Conservation (phyloP, 2,888 invertebrate genomes). For the Epinotia nisella region DNA sequence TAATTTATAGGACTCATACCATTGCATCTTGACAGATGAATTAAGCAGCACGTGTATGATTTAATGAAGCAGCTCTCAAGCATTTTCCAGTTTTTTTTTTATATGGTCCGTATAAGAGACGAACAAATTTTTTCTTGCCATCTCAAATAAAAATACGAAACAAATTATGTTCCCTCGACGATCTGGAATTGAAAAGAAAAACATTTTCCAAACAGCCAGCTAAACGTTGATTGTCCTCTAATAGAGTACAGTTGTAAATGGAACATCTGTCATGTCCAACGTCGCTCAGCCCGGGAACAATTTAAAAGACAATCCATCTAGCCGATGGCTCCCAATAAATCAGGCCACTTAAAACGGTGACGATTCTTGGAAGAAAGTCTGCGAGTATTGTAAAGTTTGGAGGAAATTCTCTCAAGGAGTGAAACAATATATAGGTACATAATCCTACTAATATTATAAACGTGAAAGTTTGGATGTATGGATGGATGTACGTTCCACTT, state of each 20-base stretch:
- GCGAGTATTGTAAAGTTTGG: constrained; percentile 15
- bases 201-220: constrained; percentile 28
- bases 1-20: background rate
- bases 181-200: constrained; percentile 21
- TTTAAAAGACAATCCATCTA: constrained; percentile 47
- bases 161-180: background rate
- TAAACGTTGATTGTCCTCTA: constrained; percentile 43
- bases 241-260: constrained; percentile 44
- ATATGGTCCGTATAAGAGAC: background rate
- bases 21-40: background rate
- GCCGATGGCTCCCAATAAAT: constrained; percentile 46
- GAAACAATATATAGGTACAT: too few relatives aligned
- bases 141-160: constrained; percentile 9
- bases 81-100: background rate
- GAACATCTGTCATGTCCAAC: constrained; percentile 44
- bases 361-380: constrained; percentile 33
- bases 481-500: too few relatives aligned
- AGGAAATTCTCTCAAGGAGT: background rate
- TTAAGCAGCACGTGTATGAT: background rate
- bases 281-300: constrained; percentile 39
- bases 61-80: background rate
- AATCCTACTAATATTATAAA: too few relatives aligned
- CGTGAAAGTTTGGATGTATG: too few relatives aligned
- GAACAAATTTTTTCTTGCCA: background rate
- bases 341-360: constrained; percentile 44